A percentile compares a stretch with the other conserved stretches of the same genome.
phyloP scores from a whole-genome alignment of 2,888 invertebrate species.

The Brenthis ino region DNA sequence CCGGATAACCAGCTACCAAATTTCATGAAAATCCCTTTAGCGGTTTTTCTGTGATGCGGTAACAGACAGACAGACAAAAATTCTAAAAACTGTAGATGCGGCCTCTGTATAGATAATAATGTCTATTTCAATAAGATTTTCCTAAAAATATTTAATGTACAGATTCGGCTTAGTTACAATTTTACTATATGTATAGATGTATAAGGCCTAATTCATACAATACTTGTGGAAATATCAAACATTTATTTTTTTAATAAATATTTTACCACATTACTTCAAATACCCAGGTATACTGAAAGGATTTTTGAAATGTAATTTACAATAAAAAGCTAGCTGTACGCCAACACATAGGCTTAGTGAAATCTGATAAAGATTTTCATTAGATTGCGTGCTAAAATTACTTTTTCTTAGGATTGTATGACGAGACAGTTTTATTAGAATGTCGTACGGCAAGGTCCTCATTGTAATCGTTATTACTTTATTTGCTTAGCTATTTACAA shows the following conservation, averaged over 20 bases:
- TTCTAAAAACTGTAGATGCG: no score
- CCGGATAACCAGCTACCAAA: no score
- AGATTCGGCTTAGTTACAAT: no score
- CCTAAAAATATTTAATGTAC: no score
- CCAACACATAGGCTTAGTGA: constrained; percentile 18
- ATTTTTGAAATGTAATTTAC: constrained; percentile 9
- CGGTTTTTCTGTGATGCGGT: no score
- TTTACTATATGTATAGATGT: no score
- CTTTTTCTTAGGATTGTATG: constrained; percentile 25
- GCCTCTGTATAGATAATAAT: no score
- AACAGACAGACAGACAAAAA: no score
- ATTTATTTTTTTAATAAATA: not conserved
- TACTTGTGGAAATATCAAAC: no score
- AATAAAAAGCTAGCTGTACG: constrained; percentile 11
- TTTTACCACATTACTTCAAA: not conserved
- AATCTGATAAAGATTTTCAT: constrained; percentile 27
- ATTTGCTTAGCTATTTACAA: not conserved
- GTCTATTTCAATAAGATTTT: no score
- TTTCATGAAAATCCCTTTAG: no score
- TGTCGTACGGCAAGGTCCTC: constrained; percentile 7
- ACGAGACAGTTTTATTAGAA: constrained; percentile 24
- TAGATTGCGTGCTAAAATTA: constrained; percentile 21
- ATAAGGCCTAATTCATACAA: no score
- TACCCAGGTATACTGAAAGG: not conserved
- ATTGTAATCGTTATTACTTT: constrained; percentile 6